phyloP scores from a whole-genome alignment of 2,113 vertebrate genomes.

The Labeo catla region DNA sequence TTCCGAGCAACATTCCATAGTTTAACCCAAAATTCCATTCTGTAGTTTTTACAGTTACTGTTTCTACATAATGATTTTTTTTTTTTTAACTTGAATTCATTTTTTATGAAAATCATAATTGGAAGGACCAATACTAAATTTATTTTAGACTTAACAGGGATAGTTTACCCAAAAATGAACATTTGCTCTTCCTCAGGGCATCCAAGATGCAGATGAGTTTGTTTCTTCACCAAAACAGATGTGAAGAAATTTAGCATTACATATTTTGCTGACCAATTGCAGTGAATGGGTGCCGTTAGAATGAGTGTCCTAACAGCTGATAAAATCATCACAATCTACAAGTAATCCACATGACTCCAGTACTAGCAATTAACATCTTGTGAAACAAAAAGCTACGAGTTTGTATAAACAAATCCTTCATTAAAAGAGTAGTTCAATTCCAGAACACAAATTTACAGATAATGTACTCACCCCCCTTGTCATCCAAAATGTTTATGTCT shows the following conservation, averaged over 20 bases:
- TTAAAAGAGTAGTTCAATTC: no score
- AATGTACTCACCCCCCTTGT: no score
- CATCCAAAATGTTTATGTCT: no score
- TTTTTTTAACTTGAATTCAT: not conserved
- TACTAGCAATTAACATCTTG: not conserved
- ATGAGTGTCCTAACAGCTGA: not conserved
- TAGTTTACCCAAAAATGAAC: no score
- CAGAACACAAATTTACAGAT: no score
- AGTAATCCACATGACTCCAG: not conserved
- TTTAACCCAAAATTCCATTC: not conserved
- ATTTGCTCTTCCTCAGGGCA: no score
- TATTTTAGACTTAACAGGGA: not conserved
- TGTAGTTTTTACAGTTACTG: not conserved
- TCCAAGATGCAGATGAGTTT: no score
- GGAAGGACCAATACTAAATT: not conserved
- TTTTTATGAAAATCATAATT: not conserved
- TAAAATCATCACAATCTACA: not conserved
- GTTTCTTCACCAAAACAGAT: no score
- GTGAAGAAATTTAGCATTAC: no score
- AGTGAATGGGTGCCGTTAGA: not conserved
- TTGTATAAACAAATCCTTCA: not conserved
- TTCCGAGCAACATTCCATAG: not conserved
- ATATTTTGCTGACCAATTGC: not conserved
- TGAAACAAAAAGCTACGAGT: not conserved
- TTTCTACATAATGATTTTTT: not conserved